Base-by-base conservation (phyloP, 1,140 invertebrate genomes). In the Ceratina calcarata region DNA sequence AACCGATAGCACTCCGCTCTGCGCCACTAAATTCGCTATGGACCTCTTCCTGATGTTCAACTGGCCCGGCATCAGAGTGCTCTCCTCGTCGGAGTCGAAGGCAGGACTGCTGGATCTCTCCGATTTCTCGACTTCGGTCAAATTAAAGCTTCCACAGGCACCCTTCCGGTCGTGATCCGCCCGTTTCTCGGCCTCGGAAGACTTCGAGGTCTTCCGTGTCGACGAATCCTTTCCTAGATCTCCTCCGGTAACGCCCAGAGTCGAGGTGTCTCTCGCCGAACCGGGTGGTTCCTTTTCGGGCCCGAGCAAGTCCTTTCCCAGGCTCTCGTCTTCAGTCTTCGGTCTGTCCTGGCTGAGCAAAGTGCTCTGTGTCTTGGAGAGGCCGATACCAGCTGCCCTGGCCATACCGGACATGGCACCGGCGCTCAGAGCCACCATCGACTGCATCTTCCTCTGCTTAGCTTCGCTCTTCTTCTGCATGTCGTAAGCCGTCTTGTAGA, bases 401-500 rank as follows among this genome's bases (percentile, higher is more conserved):
- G 97, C 97, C 96, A 98, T 97, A 0, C 97, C 96, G 0, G 96
- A 96, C 95, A 98, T 97, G 3, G 97, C 96, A 3, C 96, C 97
- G 0, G 97, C 96, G 89, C 96, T 97, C 32, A 98, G 91, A 0
- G 97, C 96, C 3, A 98, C 97, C 96, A 98, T 97, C 0, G 96
- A 97, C 86, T 98, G 97, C 96, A 98, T 98, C 89, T 98, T 98
- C 49, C 97, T 94, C 88, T 98, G 97, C 89, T 99, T 98, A 0
- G 97, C 97, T 91, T 99, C 98, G 75, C 98, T 98, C 91, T 99
- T 99, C 89, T 98, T 97, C 89, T 99, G 98, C 96, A 99, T 98
- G 84, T 98, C 97, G 88, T 99, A 98, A 0, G 99, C 99, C 18
- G 99, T 99, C 90, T 98, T 98, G 92, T 99, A 99, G 87, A 99